These are phyloP conservation scores for Sebastes hubbsi DNA, from an alignment of 2,797 vertebrate genomes.

Conservation along the genomic window DNA sequence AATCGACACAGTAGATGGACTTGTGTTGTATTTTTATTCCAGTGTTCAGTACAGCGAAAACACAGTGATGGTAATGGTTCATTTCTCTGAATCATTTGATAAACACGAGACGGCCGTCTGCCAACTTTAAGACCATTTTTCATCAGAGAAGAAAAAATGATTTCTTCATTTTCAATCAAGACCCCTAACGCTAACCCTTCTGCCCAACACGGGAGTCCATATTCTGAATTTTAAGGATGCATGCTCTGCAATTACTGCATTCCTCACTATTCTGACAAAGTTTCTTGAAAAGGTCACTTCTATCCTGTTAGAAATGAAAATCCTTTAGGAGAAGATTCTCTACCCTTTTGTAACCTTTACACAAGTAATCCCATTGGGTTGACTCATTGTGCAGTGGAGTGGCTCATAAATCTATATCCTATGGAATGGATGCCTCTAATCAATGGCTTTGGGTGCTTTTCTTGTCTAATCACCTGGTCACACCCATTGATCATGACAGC, in stretches of 20 bases:
- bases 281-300: slow-evolving; percentile 77
- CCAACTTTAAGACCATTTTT: slow-evolving; percentile 5
- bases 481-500: slow-evolving; percentile 72
- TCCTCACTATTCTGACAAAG: slow-evolving; percentile 62
- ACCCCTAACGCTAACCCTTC: background rate
- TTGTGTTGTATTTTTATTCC: background rate
- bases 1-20: background rate
- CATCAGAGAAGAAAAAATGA: slow-evolving; percentile 5
- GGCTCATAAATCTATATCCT: slow-evolving; percentile 75
- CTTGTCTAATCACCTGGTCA: slow-evolving; percentile 74
- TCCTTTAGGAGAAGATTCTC: slow-evolving; percentile 72
- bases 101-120: background rate
- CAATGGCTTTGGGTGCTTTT: slow-evolving; percentile 72
- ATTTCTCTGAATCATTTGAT: background rate
- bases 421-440: slow-evolving; percentile 71
- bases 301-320: slow-evolving; percentile 75
- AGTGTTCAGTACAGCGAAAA: background rate
- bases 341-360: slow-evolving; percentile 81
- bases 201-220: slow-evolving; percentile 37
- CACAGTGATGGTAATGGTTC: background rate
- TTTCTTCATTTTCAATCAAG: slow-evolving; percentile 18
- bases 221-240: slow-evolving; percentile 58
- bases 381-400: slow-evolving; percentile 64
- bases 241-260: slow-evolving; percentile 56
- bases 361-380: slow-evolving; percentile 73